Conservation (phyloP, 2,888 invertebrate species). For the Apamea epomidion region DNA sequence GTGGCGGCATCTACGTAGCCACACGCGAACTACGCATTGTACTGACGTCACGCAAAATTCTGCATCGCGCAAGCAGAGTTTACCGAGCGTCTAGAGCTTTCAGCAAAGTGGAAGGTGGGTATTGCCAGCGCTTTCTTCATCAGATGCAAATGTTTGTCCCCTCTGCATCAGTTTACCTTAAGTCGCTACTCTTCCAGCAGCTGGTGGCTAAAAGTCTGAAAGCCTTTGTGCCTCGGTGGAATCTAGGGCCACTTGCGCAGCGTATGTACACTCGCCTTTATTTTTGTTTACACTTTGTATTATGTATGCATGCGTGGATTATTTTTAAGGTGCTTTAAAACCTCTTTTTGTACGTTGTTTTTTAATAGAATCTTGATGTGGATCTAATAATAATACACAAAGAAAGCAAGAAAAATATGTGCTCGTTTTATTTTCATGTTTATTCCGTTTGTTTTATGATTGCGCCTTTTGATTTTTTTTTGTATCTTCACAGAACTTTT, state of each 20-base stretch:
- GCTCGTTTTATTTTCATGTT: neutral
- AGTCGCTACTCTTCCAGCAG: slow-evolving; percentile 71
- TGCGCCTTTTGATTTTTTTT: neutral
- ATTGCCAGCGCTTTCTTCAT: neutral
- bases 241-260: slow-evolving; percentile 75
- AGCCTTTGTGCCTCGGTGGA: slow-evolving; percentile 80
- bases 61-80: too few species aligned
- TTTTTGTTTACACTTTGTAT: slow-evolving; percentile 62
- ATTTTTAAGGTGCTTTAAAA: slow-evolving; percentile 15
- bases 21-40: too few species aligned
- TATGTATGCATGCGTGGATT: slow-evolving; percentile 37
- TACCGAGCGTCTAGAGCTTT: too few species aligned
- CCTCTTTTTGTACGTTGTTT: neutral
- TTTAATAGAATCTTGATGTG: neutral
- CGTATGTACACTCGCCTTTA: slow-evolving; percentile 69
- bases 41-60: too few species aligned
- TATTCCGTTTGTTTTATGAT: neutral
- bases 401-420: neutral
- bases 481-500: neutral
- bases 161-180: slow-evolving; percentile 63
- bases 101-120: neutral
- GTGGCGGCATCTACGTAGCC: too few species aligned
- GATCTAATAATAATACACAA: neutral
- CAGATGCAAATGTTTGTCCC: slow-evolving; percentile 38
- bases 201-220: slow-evolving; percentile 81